phyloP scores from a whole-genome alignment of 2,113 vertebrate species.

The Pseudonaja textilis region DNA sequence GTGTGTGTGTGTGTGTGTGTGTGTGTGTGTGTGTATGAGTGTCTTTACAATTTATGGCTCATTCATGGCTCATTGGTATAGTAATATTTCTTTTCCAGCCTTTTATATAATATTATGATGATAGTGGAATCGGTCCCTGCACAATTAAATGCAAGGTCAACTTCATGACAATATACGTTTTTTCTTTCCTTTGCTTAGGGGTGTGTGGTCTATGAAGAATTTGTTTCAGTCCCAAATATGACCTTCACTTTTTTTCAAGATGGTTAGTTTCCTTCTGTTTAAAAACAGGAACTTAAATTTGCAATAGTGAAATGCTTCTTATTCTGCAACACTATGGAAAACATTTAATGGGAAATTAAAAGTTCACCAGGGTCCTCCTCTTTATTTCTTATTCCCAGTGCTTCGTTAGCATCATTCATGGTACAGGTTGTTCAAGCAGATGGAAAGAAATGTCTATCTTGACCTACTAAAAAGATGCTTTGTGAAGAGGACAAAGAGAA shows the following conservation, averaged over 20 bases:
- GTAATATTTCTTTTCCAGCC: not conserved
- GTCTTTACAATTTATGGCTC: not conserved
- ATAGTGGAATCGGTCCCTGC: not conserved
- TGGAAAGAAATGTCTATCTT: not conserved
- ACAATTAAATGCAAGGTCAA: not conserved
- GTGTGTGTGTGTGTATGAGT: not conserved
- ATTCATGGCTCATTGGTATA: not conserved
- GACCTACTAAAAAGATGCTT: not conserved
- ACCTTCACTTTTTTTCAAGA: not conserved
- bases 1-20: not conserved
- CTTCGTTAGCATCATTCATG: not conserved
- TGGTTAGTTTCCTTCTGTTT: not conserved
- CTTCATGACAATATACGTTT: not conserved
- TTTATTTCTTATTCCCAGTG: not conserved
- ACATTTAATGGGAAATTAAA: conserved; percentile 4
- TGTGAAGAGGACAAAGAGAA: not conserved
- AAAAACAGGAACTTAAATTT: not conserved
- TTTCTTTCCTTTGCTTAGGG: not conserved
- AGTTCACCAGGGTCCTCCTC: not conserved
- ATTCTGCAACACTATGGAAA: not conserved
- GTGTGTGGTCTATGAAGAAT: not conserved
- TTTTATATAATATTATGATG: not conserved
- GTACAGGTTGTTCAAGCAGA: not conserved
- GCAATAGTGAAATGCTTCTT: conserved; percentile 7
- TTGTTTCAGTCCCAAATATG: not conserved